Evolutionary conservation across 2,797 vertebrate genomes (phyloP).

Genomic region (Parambassis ranga): DNA sequence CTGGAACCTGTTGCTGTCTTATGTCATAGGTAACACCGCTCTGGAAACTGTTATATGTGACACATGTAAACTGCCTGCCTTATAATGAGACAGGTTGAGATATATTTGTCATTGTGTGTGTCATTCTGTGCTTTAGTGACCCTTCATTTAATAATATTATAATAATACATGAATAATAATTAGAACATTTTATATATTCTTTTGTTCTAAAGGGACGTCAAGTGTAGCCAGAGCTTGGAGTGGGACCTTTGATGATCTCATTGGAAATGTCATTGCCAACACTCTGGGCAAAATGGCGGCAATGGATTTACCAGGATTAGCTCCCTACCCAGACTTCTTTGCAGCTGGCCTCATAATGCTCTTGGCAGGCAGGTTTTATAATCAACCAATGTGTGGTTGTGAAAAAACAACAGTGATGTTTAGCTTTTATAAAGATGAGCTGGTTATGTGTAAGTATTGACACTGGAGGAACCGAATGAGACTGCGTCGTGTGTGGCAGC

Average conservation of each 20-base stretch:
- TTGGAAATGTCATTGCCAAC: constrained; percentile 78
- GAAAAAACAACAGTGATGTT: too few species aligned
- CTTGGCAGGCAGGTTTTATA: constrained; percentile 77
- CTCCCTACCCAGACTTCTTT: constrained; percentile 86
- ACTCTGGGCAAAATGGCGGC: constrained; percentile 67
- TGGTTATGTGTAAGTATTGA: too few species aligned
- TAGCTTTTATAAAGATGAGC: too few species aligned
- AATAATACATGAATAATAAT: too few species aligned
- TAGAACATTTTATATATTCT: neutral
- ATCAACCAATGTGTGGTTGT: too few species aligned
- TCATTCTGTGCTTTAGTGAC: too few species aligned
- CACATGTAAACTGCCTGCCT: too few species aligned
- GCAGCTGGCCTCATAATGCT: constrained; percentile 85
- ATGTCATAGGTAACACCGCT: constrained; percentile 85
- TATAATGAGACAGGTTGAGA: too few species aligned
- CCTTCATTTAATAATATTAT: too few species aligned
- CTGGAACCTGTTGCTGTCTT: constrained; percentile 90
- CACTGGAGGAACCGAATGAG: too few species aligned
- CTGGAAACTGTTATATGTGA: too few species aligned
- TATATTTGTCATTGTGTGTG: neutral
- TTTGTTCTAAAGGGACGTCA: constrained; percentile 79
- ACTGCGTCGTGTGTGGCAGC: too few species aligned
- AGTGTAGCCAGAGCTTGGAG: constrained; percentile 90
- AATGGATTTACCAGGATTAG: constrained; percentile 82
- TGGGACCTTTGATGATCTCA: constrained; percentile 86